Conservation (phyloP, 2,797 vertebrate genomes). For the Esox masquinongy region DNA sequence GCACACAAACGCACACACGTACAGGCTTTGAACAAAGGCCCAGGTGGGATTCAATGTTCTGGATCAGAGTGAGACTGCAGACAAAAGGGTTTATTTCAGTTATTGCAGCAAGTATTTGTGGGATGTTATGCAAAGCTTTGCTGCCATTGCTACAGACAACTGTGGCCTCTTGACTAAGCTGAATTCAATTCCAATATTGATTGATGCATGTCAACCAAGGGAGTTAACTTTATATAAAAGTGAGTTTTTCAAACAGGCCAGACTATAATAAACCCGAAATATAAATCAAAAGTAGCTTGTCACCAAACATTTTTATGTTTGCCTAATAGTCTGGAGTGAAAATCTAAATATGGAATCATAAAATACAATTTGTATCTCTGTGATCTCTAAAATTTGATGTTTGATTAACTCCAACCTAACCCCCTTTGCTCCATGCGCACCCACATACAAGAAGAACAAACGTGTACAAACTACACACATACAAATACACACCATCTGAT, state of each 20-base stretch:
- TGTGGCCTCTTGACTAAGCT: slow-evolving; percentile 19
- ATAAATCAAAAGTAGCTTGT: slow-evolving; percentile 41
- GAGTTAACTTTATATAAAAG: slow-evolving; percentile 30
- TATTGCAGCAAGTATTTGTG: slow-evolving; percentile 17
- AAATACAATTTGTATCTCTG: not conserved
- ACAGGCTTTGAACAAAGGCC: slow-evolving; percentile 19
- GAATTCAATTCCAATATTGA: slow-evolving; percentile 36
- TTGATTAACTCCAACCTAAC: not conserved
- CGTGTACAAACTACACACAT: not conserved
- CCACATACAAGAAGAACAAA: slow-evolving; percentile 37
- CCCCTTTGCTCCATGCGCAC: not conserved
- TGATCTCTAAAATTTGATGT: not conserved
- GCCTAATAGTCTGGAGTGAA: not conserved
- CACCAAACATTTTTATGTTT: slow-evolving; percentile 55
- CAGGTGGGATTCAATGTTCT: slow-evolving; percentile 21
- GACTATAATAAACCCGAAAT: slow-evolving; percentile 39
- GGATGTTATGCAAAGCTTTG: slow-evolving; percentile 27
- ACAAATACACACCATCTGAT: slow-evolving; percentile 49
- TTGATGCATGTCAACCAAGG: slow-evolving; percentile 37
- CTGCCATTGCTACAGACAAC: slow-evolving; percentile 44
- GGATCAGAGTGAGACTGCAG: slow-evolving; percentile 4
- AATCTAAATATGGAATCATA: not conserved
- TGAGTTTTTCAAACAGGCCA: slow-evolving; percentile 49
- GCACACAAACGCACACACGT: not conserved
- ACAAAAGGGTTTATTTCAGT: slow-evolving; percentile 27